phyloP scores from a whole-genome alignment of 1,140 invertebrate species.

The Neotoxoptera formosana region DNA sequence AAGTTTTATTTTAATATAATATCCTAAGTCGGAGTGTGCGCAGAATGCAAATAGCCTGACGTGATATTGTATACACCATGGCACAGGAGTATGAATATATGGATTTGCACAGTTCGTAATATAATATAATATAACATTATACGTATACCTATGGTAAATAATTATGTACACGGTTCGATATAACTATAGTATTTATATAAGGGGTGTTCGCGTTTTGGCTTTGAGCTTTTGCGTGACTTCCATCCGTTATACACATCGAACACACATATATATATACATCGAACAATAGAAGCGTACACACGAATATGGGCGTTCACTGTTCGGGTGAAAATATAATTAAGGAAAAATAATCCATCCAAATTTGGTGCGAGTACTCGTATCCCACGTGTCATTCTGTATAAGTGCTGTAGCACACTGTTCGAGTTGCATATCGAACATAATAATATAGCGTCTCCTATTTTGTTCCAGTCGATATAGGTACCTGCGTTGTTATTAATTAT shows the following conservation, averaged over 20 bases:
- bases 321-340: neutral
- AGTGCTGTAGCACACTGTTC: neutral
- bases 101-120: neutral
- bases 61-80: too few species aligned
- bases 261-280: neutral
- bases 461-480: neutral
- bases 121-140: neutral
- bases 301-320: slow-evolving; percentile 25
- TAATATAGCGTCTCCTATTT: neutral
- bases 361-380: neutral
- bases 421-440: neutral
- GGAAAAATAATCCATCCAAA: slow-evolving; percentile 3
- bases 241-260: neutral
- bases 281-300: neutral
- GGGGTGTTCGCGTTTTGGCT: neutral
- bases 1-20: neutral
- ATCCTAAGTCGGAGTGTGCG: neutral
- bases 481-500: neutral
- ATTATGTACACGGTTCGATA: neutral
- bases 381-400: neutral
- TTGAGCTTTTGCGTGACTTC: slow-evolving; percentile 30
- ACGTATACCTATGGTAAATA: too few species aligned
- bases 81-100: neutral
- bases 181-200: neutral
- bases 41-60: too few species aligned